A percentile compares a stretch with the other conserved stretches of the same genome.
These are phyloP conservation scores for Anoncus sp. DNA, from an alignment of 2,888 invertebrate species.

Conservation along the genomic window DNA sequence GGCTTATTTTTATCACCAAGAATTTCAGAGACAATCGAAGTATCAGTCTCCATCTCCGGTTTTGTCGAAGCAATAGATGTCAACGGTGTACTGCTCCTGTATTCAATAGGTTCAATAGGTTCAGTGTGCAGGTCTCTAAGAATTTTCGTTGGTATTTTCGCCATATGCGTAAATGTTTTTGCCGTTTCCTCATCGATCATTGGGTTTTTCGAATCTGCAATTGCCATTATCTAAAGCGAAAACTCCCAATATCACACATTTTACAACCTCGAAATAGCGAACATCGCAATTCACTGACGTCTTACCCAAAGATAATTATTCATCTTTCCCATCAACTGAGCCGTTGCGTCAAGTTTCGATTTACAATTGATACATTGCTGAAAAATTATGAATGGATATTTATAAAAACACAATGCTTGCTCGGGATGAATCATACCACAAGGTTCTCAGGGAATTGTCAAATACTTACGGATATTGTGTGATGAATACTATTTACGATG, in stretches of 20 bases:
- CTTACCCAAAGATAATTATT: constrained; percentile 61
- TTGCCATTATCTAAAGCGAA: constrained; percentile 53
- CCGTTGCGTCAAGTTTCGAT: constrained; percentile 52
- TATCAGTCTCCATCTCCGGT: neutral
- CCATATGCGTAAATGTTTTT: neutral
- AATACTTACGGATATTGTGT: constrained; percentile 50
- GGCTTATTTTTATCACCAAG: constrained; percentile 3
- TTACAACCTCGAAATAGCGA: constrained; percentile 4
- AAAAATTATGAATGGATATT: neutral
- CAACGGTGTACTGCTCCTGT: neutral
- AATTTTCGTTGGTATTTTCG: constrained; percentile 5
- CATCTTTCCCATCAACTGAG: constrained; percentile 59
- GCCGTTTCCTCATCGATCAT: constrained; percentile 4
- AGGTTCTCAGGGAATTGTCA: neutral
- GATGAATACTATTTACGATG: constrained; percentile 47
- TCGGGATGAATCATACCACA: neutral
- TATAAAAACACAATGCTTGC: neutral
- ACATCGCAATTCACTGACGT: constrained; percentile 15
- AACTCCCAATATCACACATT: constrained; percentile 26
- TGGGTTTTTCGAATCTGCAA: constrained; percentile 44
- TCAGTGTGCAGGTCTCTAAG: neutral
- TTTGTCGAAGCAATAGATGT: neutral
- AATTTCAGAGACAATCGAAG: neutral
- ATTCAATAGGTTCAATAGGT: neutral
- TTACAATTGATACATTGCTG: constrained; percentile 67